Conservation (phyloP, 2,797 vertebrate species). For the Gouania willdenowi region DNA sequence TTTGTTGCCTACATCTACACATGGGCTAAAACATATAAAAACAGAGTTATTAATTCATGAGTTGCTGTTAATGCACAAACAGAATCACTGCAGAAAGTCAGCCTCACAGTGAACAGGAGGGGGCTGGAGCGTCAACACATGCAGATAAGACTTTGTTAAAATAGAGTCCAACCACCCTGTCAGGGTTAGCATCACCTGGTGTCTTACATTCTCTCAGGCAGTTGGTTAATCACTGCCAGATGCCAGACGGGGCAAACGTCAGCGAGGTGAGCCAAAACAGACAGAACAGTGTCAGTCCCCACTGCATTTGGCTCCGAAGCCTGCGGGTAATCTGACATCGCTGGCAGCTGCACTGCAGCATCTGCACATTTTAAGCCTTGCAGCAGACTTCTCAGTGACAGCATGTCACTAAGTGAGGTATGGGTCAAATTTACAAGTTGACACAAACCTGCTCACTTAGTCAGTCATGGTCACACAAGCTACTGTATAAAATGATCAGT, state of each 20-base stretch:
- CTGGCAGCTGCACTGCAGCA: constrained; percentile 45
- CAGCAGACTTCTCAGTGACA: constrained; percentile 41
- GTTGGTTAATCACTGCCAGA: constrained; percentile 33
- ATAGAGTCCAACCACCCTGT: constrained; percentile 12
- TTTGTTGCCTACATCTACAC: too few relatives aligned
- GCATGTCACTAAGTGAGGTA: constrained; percentile 36
- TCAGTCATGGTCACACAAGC: constrained; percentile 2
- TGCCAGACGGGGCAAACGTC: constrained; percentile 29
- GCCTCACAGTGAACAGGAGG: constrained; percentile 26
- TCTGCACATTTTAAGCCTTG: constrained; percentile 42
- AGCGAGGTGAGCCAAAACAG: constrained; percentile 36
- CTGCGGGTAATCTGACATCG: constrained; percentile 47
- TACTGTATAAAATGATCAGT: constrained; percentile 29
- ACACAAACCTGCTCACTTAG: constrained; percentile 21
- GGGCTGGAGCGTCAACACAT: constrained; percentile 9
- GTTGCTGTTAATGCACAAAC: too few relatives aligned
- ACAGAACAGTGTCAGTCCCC: constrained; percentile 47
- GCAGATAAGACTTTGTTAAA: constrained; percentile 21
- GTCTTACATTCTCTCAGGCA: constrained; percentile 24
- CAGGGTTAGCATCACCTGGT: constrained; percentile 26
- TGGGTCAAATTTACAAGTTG: constrained; percentile 46
- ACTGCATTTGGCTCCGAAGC: constrained; percentile 36
- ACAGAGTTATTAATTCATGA: too few relatives aligned
- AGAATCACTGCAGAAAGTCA: too few relatives aligned
- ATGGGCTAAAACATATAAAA: too few relatives aligned